A percentile compares a stretch with the other conserved stretches of the same genome.
Conservation (phyloP, 2,797 vertebrate genomes). For the Thalassophryne amazonica region DNA sequence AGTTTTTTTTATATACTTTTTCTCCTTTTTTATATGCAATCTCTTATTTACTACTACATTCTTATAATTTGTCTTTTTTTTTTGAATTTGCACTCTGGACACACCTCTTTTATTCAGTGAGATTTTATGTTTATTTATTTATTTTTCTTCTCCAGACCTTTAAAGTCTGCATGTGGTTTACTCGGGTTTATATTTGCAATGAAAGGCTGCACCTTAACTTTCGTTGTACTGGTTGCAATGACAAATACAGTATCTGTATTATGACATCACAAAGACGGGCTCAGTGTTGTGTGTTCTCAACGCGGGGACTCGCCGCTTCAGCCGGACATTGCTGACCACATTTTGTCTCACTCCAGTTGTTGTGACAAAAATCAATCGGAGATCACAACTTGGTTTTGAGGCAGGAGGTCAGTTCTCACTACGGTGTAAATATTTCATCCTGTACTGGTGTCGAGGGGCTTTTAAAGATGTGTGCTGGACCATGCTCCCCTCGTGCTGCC, state of each 20-base stretch:
- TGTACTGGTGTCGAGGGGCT: conserved; percentile 87
- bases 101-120: no score
- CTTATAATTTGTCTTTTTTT: no score
- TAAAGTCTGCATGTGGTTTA: no score
- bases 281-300: neutral
- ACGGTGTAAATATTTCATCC: conserved; percentile 93
- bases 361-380: conserved; percentile 92
- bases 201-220: no score
- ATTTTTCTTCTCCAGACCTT: no score
- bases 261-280: conserved; percentile 5
- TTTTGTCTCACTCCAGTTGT: conserved; percentile 90
- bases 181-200: no score
- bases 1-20: no score
- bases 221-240: no score
- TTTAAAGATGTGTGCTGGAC: conserved; percentile 90
- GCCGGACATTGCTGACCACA: conserved; percentile 59
- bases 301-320: neutral
- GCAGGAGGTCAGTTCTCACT: conserved; percentile 86
- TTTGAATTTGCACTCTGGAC: no score
- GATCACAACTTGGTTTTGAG: conserved; percentile 88
- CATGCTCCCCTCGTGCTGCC: conserved; percentile 83
- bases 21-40: no score
- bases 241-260: neutral
- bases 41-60: no score
- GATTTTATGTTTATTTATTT: no score